These are phyloP conservation scores for Notolabrus celidotus DNA, from an alignment of 2,797 vertebrate species.

Conservation along the genomic window DNA sequence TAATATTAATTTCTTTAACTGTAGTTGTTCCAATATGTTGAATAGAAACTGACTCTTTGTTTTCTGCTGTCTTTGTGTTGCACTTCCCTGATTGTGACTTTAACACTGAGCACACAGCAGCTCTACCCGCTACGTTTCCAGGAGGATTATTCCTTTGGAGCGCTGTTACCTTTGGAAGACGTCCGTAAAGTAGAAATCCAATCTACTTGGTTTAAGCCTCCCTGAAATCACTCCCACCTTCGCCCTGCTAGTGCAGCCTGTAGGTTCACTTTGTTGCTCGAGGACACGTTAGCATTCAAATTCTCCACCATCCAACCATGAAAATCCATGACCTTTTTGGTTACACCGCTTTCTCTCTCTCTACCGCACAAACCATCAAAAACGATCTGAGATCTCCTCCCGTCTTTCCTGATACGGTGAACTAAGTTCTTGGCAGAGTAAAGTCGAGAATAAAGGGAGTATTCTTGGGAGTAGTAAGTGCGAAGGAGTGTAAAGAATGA, in stretches of 20 bases:
- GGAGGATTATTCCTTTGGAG: slow-evolving; percentile 32
- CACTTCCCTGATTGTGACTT: background rate
- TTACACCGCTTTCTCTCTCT: slow-evolving; percentile 6
- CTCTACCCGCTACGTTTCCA: background rate
- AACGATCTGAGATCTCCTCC: slow-evolving; percentile 38
- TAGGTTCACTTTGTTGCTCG: slow-evolving; percentile 31
- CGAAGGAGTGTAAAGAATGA: slow-evolving; percentile 48
- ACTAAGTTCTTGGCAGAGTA: slow-evolving; percentile 31
- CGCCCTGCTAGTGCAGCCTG: background rate
- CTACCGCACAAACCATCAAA: slow-evolving; percentile 13
- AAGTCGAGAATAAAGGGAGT: slow-evolving; percentile 35
- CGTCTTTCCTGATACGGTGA: slow-evolving; percentile 40
- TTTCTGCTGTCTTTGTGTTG: background rate
- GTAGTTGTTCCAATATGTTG: background rate
- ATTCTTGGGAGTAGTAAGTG: slow-evolving; percentile 25
- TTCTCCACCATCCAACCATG: slow-evolving; percentile 5
- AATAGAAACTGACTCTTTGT: background rate
- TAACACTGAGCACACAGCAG: background rate
- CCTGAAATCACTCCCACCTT: slow-evolving; percentile 55
- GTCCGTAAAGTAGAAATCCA: slow-evolving; percentile 43
- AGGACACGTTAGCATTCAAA: slow-evolving; percentile 38
- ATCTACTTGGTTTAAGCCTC: slow-evolving; percentile 44
- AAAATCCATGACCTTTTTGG: slow-evolving; percentile 28
- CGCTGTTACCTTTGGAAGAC: slow-evolving; percentile 34
- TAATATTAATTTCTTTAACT: background rate